Evolutionary conservation across 37 sponge, comb jelly and placozoan species (phyloP), one percentile per base, ranked within the genome.

Genomic region (Eunapius fragilis): DNA sequence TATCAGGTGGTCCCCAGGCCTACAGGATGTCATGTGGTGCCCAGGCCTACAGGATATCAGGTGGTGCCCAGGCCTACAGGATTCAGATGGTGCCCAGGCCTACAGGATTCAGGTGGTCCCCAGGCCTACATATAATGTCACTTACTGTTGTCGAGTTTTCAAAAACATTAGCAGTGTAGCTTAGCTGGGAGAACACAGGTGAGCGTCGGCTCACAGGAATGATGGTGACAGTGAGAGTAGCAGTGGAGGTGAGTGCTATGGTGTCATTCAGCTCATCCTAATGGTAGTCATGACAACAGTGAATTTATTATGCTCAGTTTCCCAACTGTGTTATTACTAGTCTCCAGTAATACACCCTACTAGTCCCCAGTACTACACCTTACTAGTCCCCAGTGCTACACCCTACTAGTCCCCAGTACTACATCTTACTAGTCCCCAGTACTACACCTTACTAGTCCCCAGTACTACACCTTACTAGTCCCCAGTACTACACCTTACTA

Each of bases 141-240:
- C 71, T 50, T 28, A 90, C 91, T n/a, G 41, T 36, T 35, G 91
- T 90, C 0, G 86, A 27, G 50, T 90, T 90, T 36, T 90, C 91
- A 48, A 69, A 67, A 26, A 90, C 74, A 6, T 37, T 47, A 7
- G 27, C 70, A 25, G 0, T 0, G 68, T 90, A 90, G 25, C 24
- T 24, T 25, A 17, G 10, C 28, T 38, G 91, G 0, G 30, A 7
- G 49, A 90, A 90, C 3, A 69, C 71, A 33, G 91, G 91, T 24
- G 72, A 31, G 10, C 31, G 81, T 13, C 86, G 86, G 80, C 86
- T 86, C 0, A 81, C 81, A 45, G 85, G 86, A 26, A 0, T 77
- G 26, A 86, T 83, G 2, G 24, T 13, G 22, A 90, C n/a, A 27
- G 31, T 77, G 23, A 85, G 70, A 5, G 28, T 37, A 6, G 9